Conservation (phyloP, 2,797 vertebrate genomes). For the Ciconia nigra region DNA sequence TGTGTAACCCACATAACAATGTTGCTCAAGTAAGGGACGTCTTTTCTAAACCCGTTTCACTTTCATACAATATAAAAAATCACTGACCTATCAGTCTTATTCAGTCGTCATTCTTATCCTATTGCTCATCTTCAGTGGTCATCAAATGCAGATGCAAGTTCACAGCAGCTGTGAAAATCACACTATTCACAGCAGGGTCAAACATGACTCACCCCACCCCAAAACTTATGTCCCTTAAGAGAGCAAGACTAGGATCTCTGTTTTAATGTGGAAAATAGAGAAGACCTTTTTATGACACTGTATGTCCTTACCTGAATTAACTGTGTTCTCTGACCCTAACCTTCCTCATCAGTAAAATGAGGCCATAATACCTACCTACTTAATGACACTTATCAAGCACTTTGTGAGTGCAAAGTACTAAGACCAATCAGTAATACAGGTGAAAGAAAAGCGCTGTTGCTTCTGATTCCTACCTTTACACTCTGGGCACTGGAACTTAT, state of each 20-base stretch:
- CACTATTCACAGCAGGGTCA: background rate
- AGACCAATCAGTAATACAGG: background rate
- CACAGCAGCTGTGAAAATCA: background rate
- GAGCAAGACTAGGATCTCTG: background rate
- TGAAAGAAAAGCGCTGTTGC: background rate
- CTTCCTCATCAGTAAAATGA: background rate
- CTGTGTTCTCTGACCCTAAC: background rate
- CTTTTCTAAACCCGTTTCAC: background rate
- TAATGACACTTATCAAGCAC: background rate
- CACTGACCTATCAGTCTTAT: background rate
- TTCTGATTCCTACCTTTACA: background rate
- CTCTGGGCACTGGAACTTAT: background rate
- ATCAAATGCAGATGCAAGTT: background rate
- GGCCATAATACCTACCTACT: background rate
- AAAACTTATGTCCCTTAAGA: background rate
- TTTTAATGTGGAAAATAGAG: background rate
- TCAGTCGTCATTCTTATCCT: background rate
- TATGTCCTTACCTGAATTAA: background rate
- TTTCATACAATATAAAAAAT: background rate
- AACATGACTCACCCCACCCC: background rate
- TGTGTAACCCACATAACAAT: background rate
- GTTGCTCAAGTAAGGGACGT: fast-evolving
- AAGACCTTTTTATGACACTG: background rate
- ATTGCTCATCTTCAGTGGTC: background rate
- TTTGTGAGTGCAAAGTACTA: background rate